These are phyloP conservation scores for Loripinus fragilis DNA, from an alignment of 2,888 invertebrate species.

Conservation along the genomic window DNA sequence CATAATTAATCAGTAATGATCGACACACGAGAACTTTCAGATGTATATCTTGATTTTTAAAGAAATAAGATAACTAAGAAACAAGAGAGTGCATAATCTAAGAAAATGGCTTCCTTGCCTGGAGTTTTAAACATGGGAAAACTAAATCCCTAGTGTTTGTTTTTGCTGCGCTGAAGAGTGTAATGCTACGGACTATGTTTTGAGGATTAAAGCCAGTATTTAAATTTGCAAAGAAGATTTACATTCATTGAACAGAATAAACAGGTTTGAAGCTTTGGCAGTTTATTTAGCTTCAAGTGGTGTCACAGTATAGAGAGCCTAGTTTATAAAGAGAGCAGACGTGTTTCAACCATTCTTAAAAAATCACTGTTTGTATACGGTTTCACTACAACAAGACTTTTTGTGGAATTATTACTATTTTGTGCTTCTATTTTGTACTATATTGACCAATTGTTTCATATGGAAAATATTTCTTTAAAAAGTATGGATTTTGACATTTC, in stretches of 20 bases:
- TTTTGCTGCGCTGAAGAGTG: constrained; percentile 16
- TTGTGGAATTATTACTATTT: too few species aligned
- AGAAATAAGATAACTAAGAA: constrained; percentile 9
- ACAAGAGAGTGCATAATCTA: constrained; percentile 12
- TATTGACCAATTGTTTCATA: too few species aligned
- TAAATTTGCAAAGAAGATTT: constrained; percentile 34
- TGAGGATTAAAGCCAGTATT: constrained; percentile 47
- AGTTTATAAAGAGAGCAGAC: neutral
- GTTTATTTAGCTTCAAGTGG: constrained; percentile 49
- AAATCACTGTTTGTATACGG: too few species aligned
- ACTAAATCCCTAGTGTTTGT: neutral
- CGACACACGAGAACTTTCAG: neutral
- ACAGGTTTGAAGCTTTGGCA: constrained; percentile 52
- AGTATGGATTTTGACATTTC: too few species aligned
- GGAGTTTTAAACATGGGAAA: neutral
- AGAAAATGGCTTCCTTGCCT: constrained; percentile 26
- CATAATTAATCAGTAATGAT: constrained; percentile 21
- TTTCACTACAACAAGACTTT: too few species aligned
- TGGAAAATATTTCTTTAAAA: too few species aligned
- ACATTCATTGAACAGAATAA: constrained; percentile 46
- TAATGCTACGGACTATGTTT: constrained; percentile 53
- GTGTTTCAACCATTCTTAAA: neutral
- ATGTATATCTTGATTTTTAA: constrained; percentile 10
- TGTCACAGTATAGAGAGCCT: constrained; percentile 2
- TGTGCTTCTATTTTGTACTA: too few species aligned